Percentiles rank a stretch among this genome's conserved stretches.
Conservation (phyloP, 2,113 vertebrate genomes). For the Ochotona princeps region DNA sequence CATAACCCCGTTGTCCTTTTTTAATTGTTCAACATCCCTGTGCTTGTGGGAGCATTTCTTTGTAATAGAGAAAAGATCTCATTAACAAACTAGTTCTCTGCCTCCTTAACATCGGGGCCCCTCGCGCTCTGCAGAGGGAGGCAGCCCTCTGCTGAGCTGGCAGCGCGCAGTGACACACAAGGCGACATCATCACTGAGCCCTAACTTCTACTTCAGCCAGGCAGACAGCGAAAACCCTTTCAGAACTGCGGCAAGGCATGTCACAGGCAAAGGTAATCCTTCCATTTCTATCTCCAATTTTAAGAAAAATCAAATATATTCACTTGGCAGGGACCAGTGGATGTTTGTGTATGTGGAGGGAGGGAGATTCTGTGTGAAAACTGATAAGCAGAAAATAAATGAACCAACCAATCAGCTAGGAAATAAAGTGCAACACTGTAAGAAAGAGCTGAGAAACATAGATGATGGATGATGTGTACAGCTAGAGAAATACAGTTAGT, state of each 20-base stretch:
- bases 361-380: conserved; percentile 25
- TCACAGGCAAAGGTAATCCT: conserved; percentile 81
- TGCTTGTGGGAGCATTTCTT: neutral
- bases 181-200: conserved; percentile 30
- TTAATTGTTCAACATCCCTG: neutral
- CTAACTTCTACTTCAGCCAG: conserved; percentile 49
- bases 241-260: conserved; percentile 53
- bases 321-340: neutral
- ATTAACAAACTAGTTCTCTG: conserved; percentile 50
- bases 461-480: neutral
- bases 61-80: conserved; percentile 44
- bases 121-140: conserved; percentile 80
- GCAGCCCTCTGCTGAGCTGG: conserved; percentile 71
- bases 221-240: conserved; percentile 67
- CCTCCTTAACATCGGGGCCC: conserved; percentile 52
- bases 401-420: neutral
- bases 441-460: neutral
- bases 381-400: conserved; percentile 53
- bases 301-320: conserved; percentile 42
- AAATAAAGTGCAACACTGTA: neutral
- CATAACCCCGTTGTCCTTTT: neutral
- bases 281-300: conserved; percentile 65
- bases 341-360: neutral
- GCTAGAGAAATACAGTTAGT: too few relatives aligned
- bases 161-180: conserved; percentile 70